A percentile compares a stretch with the other conserved stretches of the same genome.
phyloP scores from a whole-genome alignment of 2,888 invertebrate genomes.

The Abrostola tripartita region DNA sequence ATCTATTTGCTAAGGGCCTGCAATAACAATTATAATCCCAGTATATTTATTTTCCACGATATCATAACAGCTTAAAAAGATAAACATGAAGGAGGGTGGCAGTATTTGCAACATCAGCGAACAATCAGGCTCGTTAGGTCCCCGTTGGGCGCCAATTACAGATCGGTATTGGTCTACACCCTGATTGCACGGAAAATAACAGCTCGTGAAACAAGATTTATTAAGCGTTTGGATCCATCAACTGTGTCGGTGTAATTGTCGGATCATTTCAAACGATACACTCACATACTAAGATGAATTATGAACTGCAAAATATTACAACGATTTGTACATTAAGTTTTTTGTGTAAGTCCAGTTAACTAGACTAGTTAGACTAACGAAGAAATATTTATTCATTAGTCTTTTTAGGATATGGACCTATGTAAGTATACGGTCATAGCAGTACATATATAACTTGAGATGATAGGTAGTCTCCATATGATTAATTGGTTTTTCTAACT shows the following conservation, averaged over 20 bases:
- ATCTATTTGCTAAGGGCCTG: slow-evolving; percentile 18
- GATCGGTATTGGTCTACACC: slow-evolving; percentile 65
- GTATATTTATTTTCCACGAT: slow-evolving; percentile 22
- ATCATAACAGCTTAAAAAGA: slow-evolving; percentile 49
- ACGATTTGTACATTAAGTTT: neutral
- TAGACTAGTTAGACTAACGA: too few species aligned
- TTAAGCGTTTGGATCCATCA: slow-evolving; percentile 58
- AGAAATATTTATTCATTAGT: too few species aligned
- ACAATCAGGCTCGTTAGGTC: slow-evolving; percentile 80
- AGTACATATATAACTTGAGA: too few species aligned
- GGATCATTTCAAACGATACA: slow-evolving; percentile 38
- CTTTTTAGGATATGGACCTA: too few species aligned
- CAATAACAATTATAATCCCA: slow-evolving; percentile 15
- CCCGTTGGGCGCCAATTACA: slow-evolving; percentile 82
- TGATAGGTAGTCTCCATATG: too few species aligned
- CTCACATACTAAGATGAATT: slow-evolving; percentile 33
- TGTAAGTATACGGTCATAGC: too few species aligned
- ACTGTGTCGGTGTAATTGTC: slow-evolving; percentile 38
- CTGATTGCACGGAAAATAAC: slow-evolving; percentile 77
- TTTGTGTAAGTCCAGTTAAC: too few species aligned
- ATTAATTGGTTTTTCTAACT: too few species aligned
- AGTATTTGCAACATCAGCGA: slow-evolving; percentile 73
- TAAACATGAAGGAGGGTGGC: slow-evolving; percentile 51
- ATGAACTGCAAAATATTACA: neutral
- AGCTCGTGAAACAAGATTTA: slow-evolving; percentile 63